Conservation (phyloP, 2,113 vertebrate species). For the Thinocorus orbignyianus region DNA sequence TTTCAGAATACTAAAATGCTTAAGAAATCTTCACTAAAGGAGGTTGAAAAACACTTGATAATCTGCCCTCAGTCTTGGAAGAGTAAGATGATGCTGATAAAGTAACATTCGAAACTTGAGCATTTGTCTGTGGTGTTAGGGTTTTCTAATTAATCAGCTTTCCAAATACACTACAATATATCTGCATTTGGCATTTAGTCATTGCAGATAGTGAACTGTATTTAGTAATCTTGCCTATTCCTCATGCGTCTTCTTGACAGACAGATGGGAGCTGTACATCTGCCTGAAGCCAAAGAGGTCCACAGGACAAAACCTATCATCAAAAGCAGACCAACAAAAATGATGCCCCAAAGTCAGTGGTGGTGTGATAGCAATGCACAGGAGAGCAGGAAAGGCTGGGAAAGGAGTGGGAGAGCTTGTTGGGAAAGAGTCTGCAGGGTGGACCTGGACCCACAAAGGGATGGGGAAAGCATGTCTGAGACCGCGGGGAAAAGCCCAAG, state of each 20-base stretch:
- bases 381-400: not conserved
- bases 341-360: not conserved
- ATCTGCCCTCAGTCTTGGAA: not conserved
- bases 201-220: constrained; percentile 1
- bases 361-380: not conserved
- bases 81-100: not conserved
- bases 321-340: not conserved
- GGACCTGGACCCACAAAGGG: not conserved
- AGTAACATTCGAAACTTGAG: not conserved
- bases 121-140: not conserved
- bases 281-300: not conserved
- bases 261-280: not conserved
- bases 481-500: not conserved
- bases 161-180: not conserved
- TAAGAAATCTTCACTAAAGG: not conserved
- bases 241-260: constrained; percentile 33
- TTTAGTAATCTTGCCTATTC: constrained; percentile 5
- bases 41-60: not conserved
- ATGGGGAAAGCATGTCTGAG: not conserved
- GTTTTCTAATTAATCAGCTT: constrained; percentile 31
- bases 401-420: not conserved
- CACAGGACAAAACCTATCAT: not conserved
- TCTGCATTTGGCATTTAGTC: constrained; percentile 2
- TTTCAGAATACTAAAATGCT: not conserved
- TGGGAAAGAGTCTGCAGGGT: not conserved